A percentile compares a stretch with the other conserved stretches of the same genome.
These are phyloP conservation scores for Enteromius trimaculatus DNA, from an alignment of 2,797 vertebrate genomes.

Conservation along the genomic window DNA sequence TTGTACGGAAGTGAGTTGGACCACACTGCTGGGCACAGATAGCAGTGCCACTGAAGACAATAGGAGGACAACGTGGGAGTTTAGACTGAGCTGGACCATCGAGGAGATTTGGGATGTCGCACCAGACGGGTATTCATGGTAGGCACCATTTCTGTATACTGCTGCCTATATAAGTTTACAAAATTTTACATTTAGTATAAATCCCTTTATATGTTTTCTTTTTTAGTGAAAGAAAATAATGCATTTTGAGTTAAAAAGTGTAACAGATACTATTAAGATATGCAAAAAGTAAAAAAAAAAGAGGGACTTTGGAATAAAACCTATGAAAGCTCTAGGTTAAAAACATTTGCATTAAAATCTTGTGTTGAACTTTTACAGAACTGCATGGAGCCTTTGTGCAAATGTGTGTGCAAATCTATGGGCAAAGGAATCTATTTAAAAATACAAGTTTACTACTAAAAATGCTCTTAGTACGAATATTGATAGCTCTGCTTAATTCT, in stretches of 20 bases:
- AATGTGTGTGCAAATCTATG: neutral
- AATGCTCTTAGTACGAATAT: neutral
- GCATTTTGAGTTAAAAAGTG: neutral
- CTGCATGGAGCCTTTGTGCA: neutral
- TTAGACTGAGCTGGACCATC: constrained; percentile 33
- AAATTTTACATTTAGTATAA: neutral
- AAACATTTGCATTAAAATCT: neutral
- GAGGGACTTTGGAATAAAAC: neutral
- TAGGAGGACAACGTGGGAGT: constrained; percentile 36
- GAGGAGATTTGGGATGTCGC: constrained; percentile 71
- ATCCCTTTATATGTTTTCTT: neutral
- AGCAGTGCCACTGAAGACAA: constrained; percentile 43
- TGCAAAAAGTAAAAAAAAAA: neutral
- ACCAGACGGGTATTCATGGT: constrained; percentile 83
- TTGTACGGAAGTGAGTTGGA: constrained; percentile 58
- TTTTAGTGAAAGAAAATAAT: neutral
- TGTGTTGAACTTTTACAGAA: neutral
- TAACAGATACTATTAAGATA: neutral
- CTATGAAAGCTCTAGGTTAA: neutral
- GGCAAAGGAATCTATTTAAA: neutral
- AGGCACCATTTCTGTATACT: constrained; percentile 24
- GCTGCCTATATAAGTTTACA: neutral
- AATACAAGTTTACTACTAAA: neutral
- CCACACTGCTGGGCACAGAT: constrained; percentile 42
- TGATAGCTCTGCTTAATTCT: neutral